Conservation (phyloP, 2,113 vertebrate genomes). For the Cyanistes caeruleus region DNA sequence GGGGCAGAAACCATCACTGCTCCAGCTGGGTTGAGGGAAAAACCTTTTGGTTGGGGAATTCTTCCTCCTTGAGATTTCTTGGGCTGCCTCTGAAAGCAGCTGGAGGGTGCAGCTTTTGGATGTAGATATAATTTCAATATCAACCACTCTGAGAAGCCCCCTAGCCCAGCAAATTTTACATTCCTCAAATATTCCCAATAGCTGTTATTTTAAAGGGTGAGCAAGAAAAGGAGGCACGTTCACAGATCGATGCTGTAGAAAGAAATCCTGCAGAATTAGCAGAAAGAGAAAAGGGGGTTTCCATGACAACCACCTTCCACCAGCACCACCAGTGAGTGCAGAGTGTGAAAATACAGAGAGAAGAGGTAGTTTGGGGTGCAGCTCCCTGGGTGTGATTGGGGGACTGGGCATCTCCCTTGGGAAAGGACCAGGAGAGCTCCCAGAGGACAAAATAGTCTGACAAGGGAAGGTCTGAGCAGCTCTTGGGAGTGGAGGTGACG, state of each 20-base stretch:
- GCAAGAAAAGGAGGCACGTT: not conserved
- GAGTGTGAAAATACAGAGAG: not conserved
- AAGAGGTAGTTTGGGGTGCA: not conserved
- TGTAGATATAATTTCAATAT: not conserved
- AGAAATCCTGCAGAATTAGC: constrained; percentile 50
- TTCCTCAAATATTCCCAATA: not conserved
- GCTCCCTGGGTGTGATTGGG: not conserved
- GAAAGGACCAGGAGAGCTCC: not conserved
- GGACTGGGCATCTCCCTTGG: not conserved
- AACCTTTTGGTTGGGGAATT: not conserved
- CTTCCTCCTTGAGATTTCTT: not conserved
- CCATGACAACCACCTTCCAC: constrained; percentile 64
- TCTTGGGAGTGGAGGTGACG: not conserved
- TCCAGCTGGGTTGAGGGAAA: not conserved
- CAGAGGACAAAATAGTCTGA: not conserved
- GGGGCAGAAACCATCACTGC: not conserved
- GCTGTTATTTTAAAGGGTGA: not conserved
- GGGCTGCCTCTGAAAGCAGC: not conserved
- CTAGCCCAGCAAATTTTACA: not conserved
- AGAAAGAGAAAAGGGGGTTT: constrained; percentile 56
- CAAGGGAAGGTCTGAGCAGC: not conserved
- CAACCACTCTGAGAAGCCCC: not conserved
- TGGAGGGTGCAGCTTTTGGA: not conserved
- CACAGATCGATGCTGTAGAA: not conserved
- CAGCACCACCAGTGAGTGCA: not conserved